Percentiles rank a stretch among this genome's conserved stretches.
Evolutionary conservation across 2,888 invertebrate genomes (phyloP).

Genomic region (Noctua fimbriata): DNA sequence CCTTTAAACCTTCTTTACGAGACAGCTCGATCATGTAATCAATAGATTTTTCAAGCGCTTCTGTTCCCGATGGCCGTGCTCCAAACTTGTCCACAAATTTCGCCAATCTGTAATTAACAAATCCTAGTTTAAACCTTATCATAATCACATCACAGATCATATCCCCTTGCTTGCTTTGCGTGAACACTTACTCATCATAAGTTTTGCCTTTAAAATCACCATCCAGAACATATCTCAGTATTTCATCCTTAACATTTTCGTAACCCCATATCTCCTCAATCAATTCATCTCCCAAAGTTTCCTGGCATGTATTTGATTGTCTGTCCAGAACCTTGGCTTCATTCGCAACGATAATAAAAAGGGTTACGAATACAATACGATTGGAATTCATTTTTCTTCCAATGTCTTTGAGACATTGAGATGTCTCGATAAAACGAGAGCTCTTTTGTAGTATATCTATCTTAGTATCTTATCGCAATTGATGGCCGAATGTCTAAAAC

Average conservation of each 20-base stretch:
- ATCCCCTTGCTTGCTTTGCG: neutral
- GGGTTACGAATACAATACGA: constrained; percentile 68
- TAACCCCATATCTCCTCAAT: constrained; percentile 91
- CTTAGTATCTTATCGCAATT: constrained; percentile 71
- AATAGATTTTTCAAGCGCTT: constrained; percentile 92
- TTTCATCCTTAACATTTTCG: constrained; percentile 85
- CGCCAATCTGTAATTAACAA: constrained; percentile 76
- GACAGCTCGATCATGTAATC: constrained; percentile 91
- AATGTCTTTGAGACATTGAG: constrained; percentile 68
- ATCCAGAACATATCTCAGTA: constrained; percentile 87
- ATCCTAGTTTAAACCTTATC: neutral
- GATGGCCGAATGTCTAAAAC: constrained; percentile 67
- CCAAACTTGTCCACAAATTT: constrained; percentile 91
- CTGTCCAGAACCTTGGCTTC: constrained; percentile 76
- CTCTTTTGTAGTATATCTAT: constrained; percentile 69
- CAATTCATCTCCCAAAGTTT: constrained; percentile 84
- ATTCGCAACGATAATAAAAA: constrained; percentile 72
- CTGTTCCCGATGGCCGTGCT: constrained; percentile 91
- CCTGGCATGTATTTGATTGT: constrained; percentile 77
- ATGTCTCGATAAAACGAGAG: constrained; percentile 63
- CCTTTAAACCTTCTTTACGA: constrained; percentile 80
- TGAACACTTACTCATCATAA: constrained; percentile 86
- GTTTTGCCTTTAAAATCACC: constrained; percentile 90
- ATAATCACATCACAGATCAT: neutral
- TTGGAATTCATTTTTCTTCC: constrained; percentile 75